Evolutionary conservation across 2,113 vertebrate species (phyloP), one percentile per base, ranked within the genome.

Genomic region (Monopterus albus): DNA sequence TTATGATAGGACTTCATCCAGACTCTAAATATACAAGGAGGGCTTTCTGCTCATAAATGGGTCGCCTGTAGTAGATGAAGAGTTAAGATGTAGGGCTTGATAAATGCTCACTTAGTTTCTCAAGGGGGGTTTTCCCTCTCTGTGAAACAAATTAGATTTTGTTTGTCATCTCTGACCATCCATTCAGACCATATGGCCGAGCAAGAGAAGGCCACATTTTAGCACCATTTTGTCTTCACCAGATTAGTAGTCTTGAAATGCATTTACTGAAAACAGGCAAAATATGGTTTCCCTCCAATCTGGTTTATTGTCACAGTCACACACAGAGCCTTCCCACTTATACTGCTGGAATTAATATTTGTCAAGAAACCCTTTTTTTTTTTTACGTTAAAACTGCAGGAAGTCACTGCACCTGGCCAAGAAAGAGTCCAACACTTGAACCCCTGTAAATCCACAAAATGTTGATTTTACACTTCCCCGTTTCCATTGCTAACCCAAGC

Each of bases 71-170:
- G 76, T 78, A 82, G 88, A 91, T 83, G 46, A 93, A 94, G 95
- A 95, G 95, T 95, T n/a, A n/a, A 95, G 86, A 91, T 52, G 51
- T 46, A 75, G 77, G 75, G 53, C 92, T 94, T 84, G 90, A 93
- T 93, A 90, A 91, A 92, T 84, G 92, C 93, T 93, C 91, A 91
- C 89, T 93, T 90, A 81, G 84, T 92, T 89, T 90, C 92, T 92
- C 79, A 83, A 8, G 39, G 87, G 91, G 91, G 90, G 89, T 93
- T 92, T 21, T 20, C 2, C 11, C n/a, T 76, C 88, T 79, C 79
- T 56, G 84, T 80, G 62, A 90, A 91, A 90, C 84, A 94, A 94
- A 96, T 95, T 94, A 93, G 87, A 95, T 95, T 96, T 94, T 86
- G 91, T 91, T 93, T 90, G 78, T 84, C 82, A 69, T 85, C 80